phyloP scores from a whole-genome alignment of 1,140 invertebrate species.

The Pomacea maculata region DNA sequence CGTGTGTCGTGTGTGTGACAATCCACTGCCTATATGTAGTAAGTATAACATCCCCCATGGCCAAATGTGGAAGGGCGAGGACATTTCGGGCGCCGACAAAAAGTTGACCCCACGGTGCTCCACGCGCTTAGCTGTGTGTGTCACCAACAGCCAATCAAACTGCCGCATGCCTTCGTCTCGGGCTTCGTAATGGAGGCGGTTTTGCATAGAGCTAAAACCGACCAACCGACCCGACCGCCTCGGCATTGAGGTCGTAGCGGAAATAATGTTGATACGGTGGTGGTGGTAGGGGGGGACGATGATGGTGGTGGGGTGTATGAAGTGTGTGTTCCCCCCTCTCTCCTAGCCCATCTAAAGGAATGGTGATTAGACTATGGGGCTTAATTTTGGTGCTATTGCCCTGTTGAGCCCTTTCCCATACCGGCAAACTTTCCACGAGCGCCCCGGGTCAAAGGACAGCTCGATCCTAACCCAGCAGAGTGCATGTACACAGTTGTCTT shows the following conservation, averaged over 20 bases:
- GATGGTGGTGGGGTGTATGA: neutral
- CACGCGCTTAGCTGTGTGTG: conserved; percentile 23
- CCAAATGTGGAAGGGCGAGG: conserved; percentile 10
- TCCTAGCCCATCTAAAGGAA: neutral
- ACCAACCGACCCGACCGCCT: conserved; percentile 9
- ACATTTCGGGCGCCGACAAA: conserved; percentile 23
- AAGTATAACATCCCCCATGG: conserved; percentile 16
- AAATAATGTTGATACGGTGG: neutral
- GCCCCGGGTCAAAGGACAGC: no score
- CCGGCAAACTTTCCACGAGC: neutral
- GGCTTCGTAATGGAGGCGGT: conserved; percentile 9
- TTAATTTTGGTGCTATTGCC: neutral
- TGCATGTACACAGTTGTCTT: no score
- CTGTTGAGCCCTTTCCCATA: neutral
- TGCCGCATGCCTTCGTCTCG: neutral
- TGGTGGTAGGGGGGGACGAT: neutral
- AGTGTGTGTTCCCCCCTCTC: neutral
- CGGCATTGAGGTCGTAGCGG: neutral
- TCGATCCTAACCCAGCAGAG: no score
- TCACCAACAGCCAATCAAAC: conserved; percentile 24
- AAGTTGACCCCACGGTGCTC: conserved; percentile 23
- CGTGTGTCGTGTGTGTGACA: conserved; percentile 14
- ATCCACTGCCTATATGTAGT: conserved; percentile 20
- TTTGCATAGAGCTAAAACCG: conserved; percentile 23
- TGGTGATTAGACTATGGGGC: neutral